Conservation (phyloP, 2,113 vertebrate species). For the Burhinus oedicnemus region DNA sequence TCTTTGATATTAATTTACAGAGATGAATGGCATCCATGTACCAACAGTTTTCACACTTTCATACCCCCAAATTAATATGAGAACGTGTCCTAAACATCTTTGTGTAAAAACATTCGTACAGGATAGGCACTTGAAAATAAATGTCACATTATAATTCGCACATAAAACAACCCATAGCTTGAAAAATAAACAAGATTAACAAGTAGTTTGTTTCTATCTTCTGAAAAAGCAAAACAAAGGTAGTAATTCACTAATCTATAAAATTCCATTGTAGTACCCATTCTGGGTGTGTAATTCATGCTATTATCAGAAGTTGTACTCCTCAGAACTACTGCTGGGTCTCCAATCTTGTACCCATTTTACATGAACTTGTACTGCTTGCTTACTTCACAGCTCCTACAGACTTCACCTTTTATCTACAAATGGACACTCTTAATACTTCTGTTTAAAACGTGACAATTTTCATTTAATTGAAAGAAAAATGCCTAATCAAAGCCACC, state of each 20-base stretch:
- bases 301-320: not conserved
- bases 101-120: not conserved
- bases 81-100: not conserved
- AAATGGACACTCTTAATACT: not conserved
- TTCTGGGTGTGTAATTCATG: not conserved
- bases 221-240: not conserved
- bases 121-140: not conserved
- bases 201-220: not conserved
- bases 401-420: not conserved
- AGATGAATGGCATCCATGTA: not conserved
- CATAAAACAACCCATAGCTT: not conserved
- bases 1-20: not conserved
- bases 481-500: not conserved
- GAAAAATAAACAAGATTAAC: not conserved
- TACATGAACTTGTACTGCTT: too few relatives aligned
- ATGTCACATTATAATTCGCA: not conserved
- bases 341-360: not conserved
- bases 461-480: slow-evolving; percentile 12
- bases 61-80: not conserved
- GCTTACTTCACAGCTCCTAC: not conserved
- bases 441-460: not conserved
- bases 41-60: not conserved
- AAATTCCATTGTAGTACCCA: not conserved
- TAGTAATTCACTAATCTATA: not conserved
- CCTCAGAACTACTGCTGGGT: not conserved